Conservation (phyloP, 2,888 invertebrate genomes). For the Atherix ibis region DNA sequence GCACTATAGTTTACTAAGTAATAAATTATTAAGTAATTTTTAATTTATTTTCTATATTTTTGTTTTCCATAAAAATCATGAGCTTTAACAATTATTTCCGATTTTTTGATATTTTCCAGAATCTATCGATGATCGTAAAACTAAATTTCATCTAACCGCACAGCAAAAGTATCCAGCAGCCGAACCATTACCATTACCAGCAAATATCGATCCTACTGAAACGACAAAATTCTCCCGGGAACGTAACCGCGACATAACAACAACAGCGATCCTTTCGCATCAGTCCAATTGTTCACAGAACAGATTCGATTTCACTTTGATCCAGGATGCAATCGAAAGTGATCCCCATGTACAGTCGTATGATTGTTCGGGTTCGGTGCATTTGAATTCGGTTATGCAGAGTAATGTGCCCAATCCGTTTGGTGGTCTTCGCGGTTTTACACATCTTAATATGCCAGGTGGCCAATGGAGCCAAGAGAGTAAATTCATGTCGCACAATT, state of each 20-base stretch:
- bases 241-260: slow-evolving; percentile 45
- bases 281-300: slow-evolving; percentile 18
- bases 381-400: slow-evolving; percentile 54
- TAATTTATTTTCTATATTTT: no score
- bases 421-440: slow-evolving; percentile 37
- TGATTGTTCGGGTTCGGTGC: slow-evolving; percentile 50
- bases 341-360: slow-evolving; percentile 50
- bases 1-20: no score
- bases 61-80: no score
- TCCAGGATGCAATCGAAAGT: slow-evolving; percentile 28
- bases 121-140: no score
- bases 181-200: slow-evolving; percentile 40
- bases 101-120: no score
- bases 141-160: slow-evolving; percentile 14
- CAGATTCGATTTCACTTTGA: slow-evolving; percentile 21
- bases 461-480: slow-evolving; percentile 52
- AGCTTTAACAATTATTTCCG: no score
- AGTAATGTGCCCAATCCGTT: slow-evolving; percentile 58
- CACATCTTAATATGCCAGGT: slow-evolving; percentile 62
- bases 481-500: slow-evolving; percentile 52
- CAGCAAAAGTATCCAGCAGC: slow-evolving; percentile 38
- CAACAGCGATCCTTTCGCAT: slow-evolving; percentile 40
- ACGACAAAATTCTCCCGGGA: slow-evolving; percentile 47
- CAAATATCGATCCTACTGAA: slow-evolving; percentile 47
- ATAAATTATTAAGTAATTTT: no score